These are phyloP conservation scores for Camponotus vicinus DNA, from an alignment of 1,140 invertebrate species.

Conservation along the genomic window DNA sequence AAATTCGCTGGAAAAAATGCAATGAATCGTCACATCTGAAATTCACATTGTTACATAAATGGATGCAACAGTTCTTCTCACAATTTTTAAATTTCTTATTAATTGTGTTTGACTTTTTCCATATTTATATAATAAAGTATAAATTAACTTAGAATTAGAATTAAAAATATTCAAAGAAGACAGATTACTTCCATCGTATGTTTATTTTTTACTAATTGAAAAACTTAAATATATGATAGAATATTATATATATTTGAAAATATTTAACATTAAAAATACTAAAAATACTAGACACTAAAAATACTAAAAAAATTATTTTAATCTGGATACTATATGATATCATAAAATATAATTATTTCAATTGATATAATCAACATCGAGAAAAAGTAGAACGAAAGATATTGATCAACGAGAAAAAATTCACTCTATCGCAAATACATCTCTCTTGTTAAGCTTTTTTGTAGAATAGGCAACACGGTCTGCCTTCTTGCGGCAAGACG, in stretches of 20 bases:
- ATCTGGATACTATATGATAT: not conserved
- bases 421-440: constrained; percentile 10
- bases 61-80: not conserved
- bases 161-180: no score
- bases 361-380: not conserved
- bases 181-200: not conserved
- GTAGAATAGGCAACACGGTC: constrained; percentile 17
- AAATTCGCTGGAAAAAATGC: not conserved
- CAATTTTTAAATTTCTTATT: no score
- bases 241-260: not conserved
- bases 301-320: not conserved
- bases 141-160: not conserved
- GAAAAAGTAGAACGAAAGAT: not conserved
- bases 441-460: not conserved
- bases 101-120: not conserved
- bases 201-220: not conserved
- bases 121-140: not conserved
- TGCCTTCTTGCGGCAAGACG: constrained; percentile 37
- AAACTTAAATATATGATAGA: not conserved
- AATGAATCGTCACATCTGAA: not conserved
- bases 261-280: no score
- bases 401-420: not conserved
- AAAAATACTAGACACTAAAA: no score
- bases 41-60: not conserved
- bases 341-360: not conserved